phyloP scores from a whole-genome alignment of 2,113 vertebrate genomes.

The sheep (Ovis aries) region ARS-UI_Ramb_v3.0 NC_056054.1:129894501-129895000 shows the following conservation, averaged over 20 bases:
- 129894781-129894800: no score
- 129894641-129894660: no score
- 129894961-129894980: background rate
- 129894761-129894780: no score
- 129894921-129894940: background rate
- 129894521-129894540: background rate
- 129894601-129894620: background rate
- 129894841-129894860: background rate
- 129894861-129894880: background rate
- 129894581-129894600: background rate
- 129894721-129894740: no score
- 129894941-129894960: background rate
- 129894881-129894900: background rate
- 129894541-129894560: background rate
- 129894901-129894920: background rate
- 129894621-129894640: fast-evolving
- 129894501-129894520: background rate
- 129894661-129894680: no score
- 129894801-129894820: background rate
- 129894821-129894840: background rate
- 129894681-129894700: no score
- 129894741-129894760: no score
- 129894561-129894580: background rate
- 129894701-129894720: no score
- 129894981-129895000: background rate